phyloP scores from a whole-genome alignment of 2,888 invertebrate genomes.

The Drosophila kanekoi region DNA sequence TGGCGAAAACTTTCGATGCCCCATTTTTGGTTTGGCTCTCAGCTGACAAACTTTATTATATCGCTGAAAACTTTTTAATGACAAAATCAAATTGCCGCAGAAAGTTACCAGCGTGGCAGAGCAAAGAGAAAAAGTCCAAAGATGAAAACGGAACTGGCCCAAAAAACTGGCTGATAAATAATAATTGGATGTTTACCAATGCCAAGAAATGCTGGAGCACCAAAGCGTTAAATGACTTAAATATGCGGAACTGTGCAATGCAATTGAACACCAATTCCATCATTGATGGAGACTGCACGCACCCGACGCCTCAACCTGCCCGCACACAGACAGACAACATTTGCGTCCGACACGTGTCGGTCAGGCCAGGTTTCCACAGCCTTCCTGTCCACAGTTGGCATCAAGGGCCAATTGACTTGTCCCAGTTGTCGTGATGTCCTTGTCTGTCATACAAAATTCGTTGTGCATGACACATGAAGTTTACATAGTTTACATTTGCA shows the following conservation, averaged over 20 bases:
- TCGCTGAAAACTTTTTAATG: constrained; percentile 68
- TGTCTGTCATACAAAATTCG: no score
- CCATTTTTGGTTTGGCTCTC: constrained; percentile 26
- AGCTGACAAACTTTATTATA: constrained; percentile 59
- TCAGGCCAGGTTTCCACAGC: no score
- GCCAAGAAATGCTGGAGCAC: background rate
- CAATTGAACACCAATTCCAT: background rate
- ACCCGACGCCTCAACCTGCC: no score
- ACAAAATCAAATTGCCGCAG: constrained; percentile 58
- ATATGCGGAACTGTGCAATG: background rate
- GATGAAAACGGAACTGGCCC: background rate
- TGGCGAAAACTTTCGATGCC: constrained; percentile 39
- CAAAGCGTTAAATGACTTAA: constrained; percentile 8
- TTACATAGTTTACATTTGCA: no score
- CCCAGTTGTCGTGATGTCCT: no score
- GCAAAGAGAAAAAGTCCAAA: background rate
- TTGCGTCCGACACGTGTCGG: no score
- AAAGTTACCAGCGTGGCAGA: constrained; percentile 3
- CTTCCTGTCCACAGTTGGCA: no score
- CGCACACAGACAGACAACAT: no score
- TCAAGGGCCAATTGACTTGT: no score
- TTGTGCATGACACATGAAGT: no score
- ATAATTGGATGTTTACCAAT: constrained; percentile 21
- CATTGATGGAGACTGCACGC: no score
- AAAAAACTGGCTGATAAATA: background rate